Base-by-base conservation (phyloP, 2,888 invertebrate genomes). In the Argyresthia albistria region DNA sequence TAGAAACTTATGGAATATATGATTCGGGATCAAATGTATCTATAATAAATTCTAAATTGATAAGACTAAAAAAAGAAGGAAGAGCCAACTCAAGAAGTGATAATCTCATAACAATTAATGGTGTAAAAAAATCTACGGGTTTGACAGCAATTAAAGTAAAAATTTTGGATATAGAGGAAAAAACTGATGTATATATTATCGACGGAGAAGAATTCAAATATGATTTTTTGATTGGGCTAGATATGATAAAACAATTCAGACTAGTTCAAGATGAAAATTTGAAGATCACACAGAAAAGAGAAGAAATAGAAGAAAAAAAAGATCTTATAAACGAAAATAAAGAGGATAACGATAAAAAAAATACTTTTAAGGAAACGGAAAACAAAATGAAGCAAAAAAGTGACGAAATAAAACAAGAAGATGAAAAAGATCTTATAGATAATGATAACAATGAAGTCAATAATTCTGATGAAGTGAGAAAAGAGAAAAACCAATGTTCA, bases 91-190 rank as follows among this genome's bases (percentile, higher is more conserved):
- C 14, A 14, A 54, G 37, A 49, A 49, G 51, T 46, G 54, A 14
- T 14, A 50, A 57, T n/a, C 53, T 57, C 9, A 48, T 47, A 15
- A 57, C 56, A 39, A 58, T 58, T 57, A 57, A 55, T 60, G 56
- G 56, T 54, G 57, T 50, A 52, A 59, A n/a, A 55, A 52, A 52
- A 11, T 15, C 52, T 12, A 46, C 4, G 3, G 51, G 51, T 51
- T 43, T 51, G 51, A 51, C 51, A 9, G 43, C 16, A 8, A 35
- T 51, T 35, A 52, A 52, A 35, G 46, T 52, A 52, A 52, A 52
- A 37, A 52, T 46, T 8, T 15, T 52, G 1, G 52, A 52, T 8
- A 35, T 56, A 1, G 58, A 59, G 46, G 39, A 56, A 53, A 43
- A 51, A 35, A 45, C 50, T 0, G 49, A 57, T 53, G 49, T 58